Evolutionary conservation across 1,140 invertebrate species (phyloP).

Genomic region (Agrypnia vestita): DNA sequence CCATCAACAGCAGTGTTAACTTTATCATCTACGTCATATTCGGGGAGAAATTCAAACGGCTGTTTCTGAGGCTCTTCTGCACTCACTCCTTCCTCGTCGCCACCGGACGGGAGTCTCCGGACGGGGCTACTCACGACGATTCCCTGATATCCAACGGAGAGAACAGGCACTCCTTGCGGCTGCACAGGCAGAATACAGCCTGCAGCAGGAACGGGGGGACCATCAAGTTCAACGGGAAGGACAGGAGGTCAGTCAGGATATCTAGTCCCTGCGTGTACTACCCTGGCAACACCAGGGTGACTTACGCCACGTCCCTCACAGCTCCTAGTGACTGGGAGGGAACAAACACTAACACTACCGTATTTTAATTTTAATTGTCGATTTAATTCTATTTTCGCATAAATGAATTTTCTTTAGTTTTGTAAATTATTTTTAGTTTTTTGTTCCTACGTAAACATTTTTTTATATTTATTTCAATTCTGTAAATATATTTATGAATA

Average conservation of each 20-base stretch:
- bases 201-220: conserved; percentile 71
- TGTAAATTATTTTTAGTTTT: neutral
- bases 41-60: conserved; percentile 94
- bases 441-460: too few species aligned
- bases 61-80: conserved; percentile 92
- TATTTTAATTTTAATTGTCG: conserved; percentile 48
- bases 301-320: conserved; percentile 55
- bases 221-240: conserved; percentile 65
- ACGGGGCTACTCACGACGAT: conserved; percentile 84
- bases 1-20: conserved; percentile 97
- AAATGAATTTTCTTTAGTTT: neutral
- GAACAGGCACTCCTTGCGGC: conserved; percentile 77
- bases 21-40: conserved; percentile 98
- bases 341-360: conserved; percentile 51
- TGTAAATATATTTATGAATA: conserved; percentile 5
- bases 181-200: conserved; percentile 77
- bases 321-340: conserved; percentile 60
- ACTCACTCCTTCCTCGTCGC: conserved; percentile 73
- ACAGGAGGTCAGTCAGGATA: conserved; percentile 55
- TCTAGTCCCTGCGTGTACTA: conserved; percentile 78
- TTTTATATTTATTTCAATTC: neutral
- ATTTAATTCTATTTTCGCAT: neutral
- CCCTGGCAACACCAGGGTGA: conserved; percentile 66
- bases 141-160: conserved; percentile 85
- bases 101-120: conserved; percentile 78